Evolutionary conservation across 2,113 vertebrate genomes (phyloP), one percentile per base, ranked within the genome.

Genomic region (Myxocyprinus asiaticus): DNA sequence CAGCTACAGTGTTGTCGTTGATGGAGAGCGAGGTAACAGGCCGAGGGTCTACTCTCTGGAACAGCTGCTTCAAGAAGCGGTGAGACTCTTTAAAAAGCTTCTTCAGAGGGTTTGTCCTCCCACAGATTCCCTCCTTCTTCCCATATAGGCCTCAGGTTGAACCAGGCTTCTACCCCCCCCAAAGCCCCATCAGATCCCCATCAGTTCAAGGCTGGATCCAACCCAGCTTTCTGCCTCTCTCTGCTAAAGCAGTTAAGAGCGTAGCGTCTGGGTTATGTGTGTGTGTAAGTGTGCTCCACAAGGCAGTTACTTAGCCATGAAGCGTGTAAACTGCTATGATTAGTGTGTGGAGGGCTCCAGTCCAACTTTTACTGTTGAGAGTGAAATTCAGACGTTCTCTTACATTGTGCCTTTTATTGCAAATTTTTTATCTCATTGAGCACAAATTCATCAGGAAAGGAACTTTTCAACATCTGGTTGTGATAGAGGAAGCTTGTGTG

Each of bases 51-150:
- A 98, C 89, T 98, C 97, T 0, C 89, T 96, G 90, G 97, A 98
- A 85, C 97, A 99, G 85, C 94, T 98, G 56, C 92, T 98, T 61
- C 95, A 96, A 90, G 97, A 98, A 88, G 97, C 96, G 45, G 97
- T 98, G 88, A 95, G 96, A 85, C 80, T 78, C 48, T 12, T 22
- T 62, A 7, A 43, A 77, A 48, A 76, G 14, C 50, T 6, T 67
- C 67, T 53, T 43, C 50, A 53, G 53, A 17, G 10, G 33, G 2
- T 50, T 10, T 43, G 64, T 12, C 48, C 51, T 14, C 11, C 48
- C 51, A 14, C 11, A 14, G 53, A 56, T 14, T n/a, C 53, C 12
- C 4, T 48, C 47, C 47, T 43, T n/a, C 64, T 43, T 33, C 22
- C 22, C 22, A 33, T 33, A n/a, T 4, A 53, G 53, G 17, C 59